Evolutionary conservation across 2,797 vertebrate genomes (phyloP).

Genomic region (Hephaestus fuliginosus): DNA sequence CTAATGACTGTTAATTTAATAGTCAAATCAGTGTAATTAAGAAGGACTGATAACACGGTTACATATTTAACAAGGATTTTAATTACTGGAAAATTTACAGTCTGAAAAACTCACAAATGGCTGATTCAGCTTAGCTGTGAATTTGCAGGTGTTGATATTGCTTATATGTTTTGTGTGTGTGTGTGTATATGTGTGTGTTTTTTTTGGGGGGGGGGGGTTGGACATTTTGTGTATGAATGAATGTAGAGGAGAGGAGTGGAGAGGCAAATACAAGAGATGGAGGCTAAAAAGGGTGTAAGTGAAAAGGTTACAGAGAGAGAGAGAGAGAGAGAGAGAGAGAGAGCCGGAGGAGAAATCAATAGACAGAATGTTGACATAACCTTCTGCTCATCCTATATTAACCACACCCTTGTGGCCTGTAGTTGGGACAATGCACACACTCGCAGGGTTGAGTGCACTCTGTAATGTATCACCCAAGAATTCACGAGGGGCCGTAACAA

Average conservation of each 20-base stretch:
- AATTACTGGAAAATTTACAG: slow-evolving; percentile 31
- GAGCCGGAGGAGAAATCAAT: slow-evolving; percentile 71
- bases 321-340: slow-evolving; percentile 33
- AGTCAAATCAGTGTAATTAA: slow-evolving; percentile 36
- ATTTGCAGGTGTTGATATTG: not conserved
- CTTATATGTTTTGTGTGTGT: not conserved
- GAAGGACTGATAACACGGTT: slow-evolving; percentile 18
- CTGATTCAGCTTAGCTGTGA: slow-evolving; percentile 10
- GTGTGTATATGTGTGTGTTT: too few relatives aligned
- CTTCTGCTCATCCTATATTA: slow-evolving; percentile 72
- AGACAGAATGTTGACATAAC: slow-evolving; percentile 71
- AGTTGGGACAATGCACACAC: slow-evolving; percentile 26
- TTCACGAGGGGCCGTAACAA: slow-evolving; percentile 57
- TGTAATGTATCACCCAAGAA: slow-evolving; percentile 59
- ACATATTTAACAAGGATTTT: slow-evolving; percentile 27
- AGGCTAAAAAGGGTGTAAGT: slow-evolving; percentile 46
- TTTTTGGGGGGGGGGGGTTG: too few relatives aligned
- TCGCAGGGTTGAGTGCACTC: slow-evolving; percentile 58
- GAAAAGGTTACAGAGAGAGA: slow-evolving; percentile 2
- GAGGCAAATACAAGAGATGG: not conserved
- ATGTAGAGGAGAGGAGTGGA: not conserved
- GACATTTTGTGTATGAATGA: not conserved
- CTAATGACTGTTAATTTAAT: slow-evolving; percentile 39
- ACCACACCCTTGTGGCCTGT: slow-evolving; percentile 64
- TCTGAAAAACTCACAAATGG: not conserved